A percentile compares a stretch with the other conserved stretches of the same genome.
Evolutionary conservation across 2,797 vertebrate genomes (phyloP).

Genomic region (Peromyscus nudipes): DNA sequence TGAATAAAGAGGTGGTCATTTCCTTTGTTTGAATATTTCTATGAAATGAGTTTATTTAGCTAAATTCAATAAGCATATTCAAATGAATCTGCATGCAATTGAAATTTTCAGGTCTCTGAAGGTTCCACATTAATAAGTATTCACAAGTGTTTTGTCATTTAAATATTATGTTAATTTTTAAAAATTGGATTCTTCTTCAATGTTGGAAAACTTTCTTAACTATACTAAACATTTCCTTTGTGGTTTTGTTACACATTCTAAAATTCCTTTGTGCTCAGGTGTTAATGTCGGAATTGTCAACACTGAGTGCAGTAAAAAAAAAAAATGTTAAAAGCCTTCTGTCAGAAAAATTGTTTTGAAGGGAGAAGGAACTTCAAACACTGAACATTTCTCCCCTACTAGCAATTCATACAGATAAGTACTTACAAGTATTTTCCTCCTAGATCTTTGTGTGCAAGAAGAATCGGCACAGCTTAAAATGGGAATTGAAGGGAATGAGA

Average conservation of each 20-base stretch:
- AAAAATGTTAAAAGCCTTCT: neutral
- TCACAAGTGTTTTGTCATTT: slow-evolving; percentile 66
- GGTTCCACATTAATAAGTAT: slow-evolving; percentile 57
- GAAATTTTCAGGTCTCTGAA: slow-evolving; percentile 51
- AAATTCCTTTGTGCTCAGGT: slow-evolving; percentile 32
- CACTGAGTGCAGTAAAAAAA: neutral
- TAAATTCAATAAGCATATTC: slow-evolving; percentile 61
- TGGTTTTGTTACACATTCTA: slow-evolving; percentile 52
- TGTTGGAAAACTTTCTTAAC: slow-evolving; percentile 60
- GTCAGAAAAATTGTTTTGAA: slow-evolving; percentile 16
- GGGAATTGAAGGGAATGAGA: neutral
- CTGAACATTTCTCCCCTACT: neutral
- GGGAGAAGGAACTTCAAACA: neutral
- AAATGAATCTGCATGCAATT: slow-evolving; percentile 41
- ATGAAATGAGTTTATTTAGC: slow-evolving; percentile 43
- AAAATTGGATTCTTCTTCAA: slow-evolving; percentile 58
- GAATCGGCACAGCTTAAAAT: neutral
- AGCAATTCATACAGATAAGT: slow-evolving; percentile 39
- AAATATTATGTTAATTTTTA: slow-evolving; percentile 67
- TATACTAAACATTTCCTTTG: slow-evolving; percentile 47
- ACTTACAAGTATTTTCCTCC: slow-evolving; percentile 4
- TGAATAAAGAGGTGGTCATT: neutral
- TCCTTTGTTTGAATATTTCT: slow-evolving; percentile 11
- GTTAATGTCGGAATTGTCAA: slow-evolving; percentile 40
- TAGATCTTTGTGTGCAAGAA: neutral